Conservation (phyloP, 2,888 invertebrate species). For the Tenthredo amoena region DNA sequence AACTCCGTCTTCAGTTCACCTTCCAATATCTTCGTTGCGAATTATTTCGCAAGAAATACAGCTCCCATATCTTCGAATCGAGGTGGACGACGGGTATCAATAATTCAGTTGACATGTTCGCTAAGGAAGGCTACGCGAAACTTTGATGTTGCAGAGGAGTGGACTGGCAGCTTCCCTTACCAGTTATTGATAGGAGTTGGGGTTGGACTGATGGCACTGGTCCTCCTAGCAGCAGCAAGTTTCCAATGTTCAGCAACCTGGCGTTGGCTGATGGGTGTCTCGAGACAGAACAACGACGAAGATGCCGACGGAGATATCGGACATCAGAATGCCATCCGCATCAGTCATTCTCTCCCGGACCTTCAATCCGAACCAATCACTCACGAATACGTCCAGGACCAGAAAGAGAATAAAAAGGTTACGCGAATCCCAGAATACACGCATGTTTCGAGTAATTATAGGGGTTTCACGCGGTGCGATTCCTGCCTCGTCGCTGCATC, state of each 20-base stretch:
- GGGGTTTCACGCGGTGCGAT: neutral
- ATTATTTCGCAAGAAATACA: neutral
- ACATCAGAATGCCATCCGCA: slow-evolving; percentile 85
- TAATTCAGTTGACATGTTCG: slow-evolving; percentile 23
- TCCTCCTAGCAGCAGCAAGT: slow-evolving; percentile 85
- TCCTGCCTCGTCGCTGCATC: neutral
- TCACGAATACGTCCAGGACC: slow-evolving; percentile 86
- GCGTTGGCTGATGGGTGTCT: slow-evolving; percentile 83
- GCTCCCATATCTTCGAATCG: neutral
- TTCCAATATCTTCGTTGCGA: neutral
- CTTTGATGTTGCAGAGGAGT: slow-evolving; percentile 68
- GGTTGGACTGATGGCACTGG: slow-evolving; percentile 83
- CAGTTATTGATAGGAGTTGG: slow-evolving; percentile 82
- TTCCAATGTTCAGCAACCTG: slow-evolving; percentile 88
- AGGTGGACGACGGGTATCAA: neutral
- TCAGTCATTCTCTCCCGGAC: slow-evolving; percentile 88
- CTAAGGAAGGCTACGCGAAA: slow-evolving; percentile 12
- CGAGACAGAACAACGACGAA: slow-evolving; percentile 70
- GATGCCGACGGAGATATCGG: slow-evolving; percentile 80
- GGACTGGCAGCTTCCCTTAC: slow-evolving; percentile 77
- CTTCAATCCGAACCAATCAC: slow-evolving; percentile 85
- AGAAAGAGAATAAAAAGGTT: slow-evolving; percentile 87
- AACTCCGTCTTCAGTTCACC: neutral
- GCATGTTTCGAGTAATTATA: neutral
- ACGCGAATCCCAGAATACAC: slow-evolving; percentile 58